Evolutionary conservation across 2,888 invertebrate species (phyloP).

Genomic region (Meloe dianella): DNA sequence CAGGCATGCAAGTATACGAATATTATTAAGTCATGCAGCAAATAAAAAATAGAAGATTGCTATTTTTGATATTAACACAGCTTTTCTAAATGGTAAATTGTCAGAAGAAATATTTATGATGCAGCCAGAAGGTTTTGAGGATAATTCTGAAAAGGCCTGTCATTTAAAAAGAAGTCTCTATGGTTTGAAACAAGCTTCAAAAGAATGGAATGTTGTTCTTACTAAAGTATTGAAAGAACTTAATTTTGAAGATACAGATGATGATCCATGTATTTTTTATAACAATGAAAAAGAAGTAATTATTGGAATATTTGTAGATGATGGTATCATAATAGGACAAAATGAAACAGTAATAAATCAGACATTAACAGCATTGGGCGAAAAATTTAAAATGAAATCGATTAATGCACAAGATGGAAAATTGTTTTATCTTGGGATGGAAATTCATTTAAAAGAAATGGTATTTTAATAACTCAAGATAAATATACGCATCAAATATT

Average conservation of each 20-base stretch:
- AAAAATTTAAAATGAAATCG: conserved; percentile 26
- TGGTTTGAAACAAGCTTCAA: conserved; percentile 46
- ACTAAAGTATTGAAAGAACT: conserved; percentile 35
- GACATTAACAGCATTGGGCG: conserved; percentile 22
- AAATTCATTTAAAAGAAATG: conserved; percentile 36
- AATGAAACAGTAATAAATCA: conserved; percentile 30
- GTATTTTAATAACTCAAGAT: conserved; percentile 43
- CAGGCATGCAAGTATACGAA: conserved; percentile 37
- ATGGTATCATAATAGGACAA: conserved; percentile 38
- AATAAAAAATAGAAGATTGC: conserved; percentile 28
- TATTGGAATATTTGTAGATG: conserved; percentile 40
- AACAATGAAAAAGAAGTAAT: conserved; percentile 36
- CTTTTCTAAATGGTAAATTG: conserved; percentile 26
- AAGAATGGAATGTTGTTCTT: conserved; percentile 43
- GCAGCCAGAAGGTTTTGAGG: conserved; percentile 17
- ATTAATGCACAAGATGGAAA: conserved; percentile 11
- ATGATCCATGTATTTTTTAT: conserved; percentile 42
- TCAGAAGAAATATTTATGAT: conserved; percentile 14
- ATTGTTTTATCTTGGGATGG: conserved; percentile 39
- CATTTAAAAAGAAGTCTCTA: conserved; percentile 43
- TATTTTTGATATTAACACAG: conserved; percentile 34
- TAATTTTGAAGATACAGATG: conserved; percentile 39
- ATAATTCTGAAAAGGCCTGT: conserved; percentile 20
- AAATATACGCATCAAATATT: conserved; percentile 41
- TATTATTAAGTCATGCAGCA: conserved; percentile 40